Base-by-base conservation (phyloP, 2,797 vertebrate genomes). In the Pseudocheirus occidentalis region DNA sequence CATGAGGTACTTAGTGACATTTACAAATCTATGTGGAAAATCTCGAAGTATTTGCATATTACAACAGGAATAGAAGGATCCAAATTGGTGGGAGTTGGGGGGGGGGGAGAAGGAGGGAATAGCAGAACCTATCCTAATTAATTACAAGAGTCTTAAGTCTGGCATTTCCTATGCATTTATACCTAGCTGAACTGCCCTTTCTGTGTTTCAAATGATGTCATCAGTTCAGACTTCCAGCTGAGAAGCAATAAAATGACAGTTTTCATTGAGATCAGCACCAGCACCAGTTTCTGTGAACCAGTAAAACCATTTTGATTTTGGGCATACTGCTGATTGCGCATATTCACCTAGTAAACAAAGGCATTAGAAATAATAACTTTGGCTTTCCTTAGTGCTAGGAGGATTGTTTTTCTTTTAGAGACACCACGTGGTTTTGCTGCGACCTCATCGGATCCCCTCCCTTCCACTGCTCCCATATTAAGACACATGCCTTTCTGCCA, bases 141-240 rank as follows among this genome's bases (percentile, higher is more conserved):
- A 62, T 90, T 0, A 14, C n/a, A 40, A 62, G 18, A 93, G 55
- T 46, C 66, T 94, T 59, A 56, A 58, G 90, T 94, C 46, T 92
- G 90, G 46, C 1, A 55, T 73, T 93, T 31, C 40, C 91, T 40
- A 31, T 34, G 55, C 6, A 94, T 96, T 34, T 9, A 27, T 62
- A 94, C 55, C 95, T 90, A 52, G 21, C 90, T 53, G 96, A 96
- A 66, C 29, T 93, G 73, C 62, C 93, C 40, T 91, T 94, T 52
- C 92, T 59, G 2, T 46, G 54, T 66, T 53, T 96, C 90, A 94
- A 94, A 92, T n/a, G 90, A n/a, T 6, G 52, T 53, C 53, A 93
- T 91, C 93, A 89, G 24, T 59, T n/a, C 55, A 91, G 81, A 81
- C 57, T 55, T 91, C 95, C 90, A 92, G 53, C 5, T 52, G 62